Evolutionary conservation across 2,797 vertebrate species (phyloP), one percentile per base, ranked within the genome.

Genomic region (Cirrhinus molitorella): DNA sequence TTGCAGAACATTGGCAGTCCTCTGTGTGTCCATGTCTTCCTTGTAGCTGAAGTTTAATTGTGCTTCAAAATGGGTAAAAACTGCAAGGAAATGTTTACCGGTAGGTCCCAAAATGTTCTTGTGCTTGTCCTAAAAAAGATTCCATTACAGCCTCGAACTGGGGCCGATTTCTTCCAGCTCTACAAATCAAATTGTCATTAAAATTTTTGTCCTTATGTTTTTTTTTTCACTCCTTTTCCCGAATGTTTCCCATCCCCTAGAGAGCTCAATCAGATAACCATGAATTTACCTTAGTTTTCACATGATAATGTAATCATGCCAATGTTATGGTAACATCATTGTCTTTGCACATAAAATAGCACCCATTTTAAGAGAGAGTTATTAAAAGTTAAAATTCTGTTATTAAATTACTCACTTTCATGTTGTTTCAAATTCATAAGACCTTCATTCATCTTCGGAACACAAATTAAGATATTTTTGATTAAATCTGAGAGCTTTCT

Each of bases 111-210:
- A 89, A 89, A 92, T 92, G 89, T 90, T 93, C 91, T 80, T 93
- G 87, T 81, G 90, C 93, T 94, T 94, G 93, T 95, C 94, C 93
- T 95, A 95, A 95, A 95, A 95, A 94, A 94, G 94, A 94, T 93
- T 95, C 94, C 94, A 95, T 94, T 93, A 95, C 94, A 90, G 94
- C 94, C 92, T 95, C 93, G 91, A 95, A 93, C 93, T 95, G 93
- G 88, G 93, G 93, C 90, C 91, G 93, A 90, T 92, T 94, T 93
- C 93, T 92, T 95, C 94, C 92, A 92, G 90, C 88, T 95, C 94
- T 95, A 95, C 91, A 95, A 95, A 95, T 95, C 91, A 95, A 95
- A 95, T 93, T 77, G 89, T 88, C 87, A 90, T 95, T 95, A 95
- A 95, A 93, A 93, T 92, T 23, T 92, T 92, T 90, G 92, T 85